Conservation (phyloP, 37 sponge, comb jelly and placozoan species). For the Corticium candelabrum region DNA sequence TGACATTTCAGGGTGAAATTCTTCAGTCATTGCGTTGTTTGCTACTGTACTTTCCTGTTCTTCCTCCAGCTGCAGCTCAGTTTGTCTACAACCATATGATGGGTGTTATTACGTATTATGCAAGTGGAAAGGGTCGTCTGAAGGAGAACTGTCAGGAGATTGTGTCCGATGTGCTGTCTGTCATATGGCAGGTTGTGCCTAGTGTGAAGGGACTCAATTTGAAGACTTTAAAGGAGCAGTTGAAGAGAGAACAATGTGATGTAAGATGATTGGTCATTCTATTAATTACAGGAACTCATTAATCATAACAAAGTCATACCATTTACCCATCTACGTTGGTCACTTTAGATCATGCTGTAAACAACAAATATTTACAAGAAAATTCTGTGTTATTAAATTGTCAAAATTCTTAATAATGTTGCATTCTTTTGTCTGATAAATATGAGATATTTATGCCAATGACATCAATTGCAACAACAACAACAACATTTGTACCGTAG, state of each 20-base stretch:
- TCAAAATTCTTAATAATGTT: too few species aligned
- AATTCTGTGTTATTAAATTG: too few species aligned
- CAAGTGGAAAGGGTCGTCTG: not conserved
- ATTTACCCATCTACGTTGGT: too few species aligned
- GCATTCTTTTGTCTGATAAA: too few species aligned
- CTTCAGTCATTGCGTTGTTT: slow-evolving; percentile 37
- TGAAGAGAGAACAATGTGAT: slow-evolving; percentile 63
- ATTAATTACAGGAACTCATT: not conserved
- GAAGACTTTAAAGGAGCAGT: slow-evolving; percentile 49
- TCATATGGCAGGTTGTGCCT: slow-evolving; percentile 15
- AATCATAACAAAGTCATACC: too few species aligned
- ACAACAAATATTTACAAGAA: too few species aligned
- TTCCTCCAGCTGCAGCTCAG: slow-evolving; percentile 52
- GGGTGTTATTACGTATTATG: slow-evolving; percentile 41
- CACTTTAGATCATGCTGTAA: too few species aligned
- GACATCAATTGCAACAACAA: too few species aligned
- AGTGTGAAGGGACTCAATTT: slow-evolving; percentile 43
- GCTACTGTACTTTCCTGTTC: slow-evolving; percentile 30
- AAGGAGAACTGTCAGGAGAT: not conserved
- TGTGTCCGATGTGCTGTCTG: not conserved
- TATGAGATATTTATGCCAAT: too few species aligned
- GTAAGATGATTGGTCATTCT: not conserved
- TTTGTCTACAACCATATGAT: slow-evolving; percentile 58
- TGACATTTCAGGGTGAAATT: slow-evolving; percentile 20
- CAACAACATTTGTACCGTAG: too few species aligned